phyloP scores from a whole-genome alignment of 53 echinoderm and acorn worm genomes.

The Arbacia lixula region DNA sequence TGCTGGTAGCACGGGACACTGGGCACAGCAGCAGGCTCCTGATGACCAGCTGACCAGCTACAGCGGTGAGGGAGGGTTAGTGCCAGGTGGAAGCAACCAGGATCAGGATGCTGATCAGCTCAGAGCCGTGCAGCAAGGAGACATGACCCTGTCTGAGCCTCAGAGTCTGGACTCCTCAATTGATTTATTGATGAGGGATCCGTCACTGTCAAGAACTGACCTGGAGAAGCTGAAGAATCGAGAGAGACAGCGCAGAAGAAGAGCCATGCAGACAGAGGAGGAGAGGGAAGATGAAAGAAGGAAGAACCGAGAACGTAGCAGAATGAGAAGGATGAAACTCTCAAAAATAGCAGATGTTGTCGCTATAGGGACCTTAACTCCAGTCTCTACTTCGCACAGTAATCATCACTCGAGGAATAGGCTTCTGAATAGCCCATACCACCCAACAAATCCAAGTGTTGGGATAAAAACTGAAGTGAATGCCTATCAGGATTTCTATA shows the following conservation, averaged over 20 bases:
- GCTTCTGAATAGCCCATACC: background rate
- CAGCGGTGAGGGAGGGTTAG: background rate
- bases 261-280: constrained; percentile 41
- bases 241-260: constrained; percentile 25
- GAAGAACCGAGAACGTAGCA: constrained; percentile 42
- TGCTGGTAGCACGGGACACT: constrained; percentile 8
- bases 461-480: constrained; percentile 5
- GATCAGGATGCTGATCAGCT: background rate
- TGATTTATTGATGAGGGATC: background rate
- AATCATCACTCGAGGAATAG: no score
- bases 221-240: constrained; percentile 1
- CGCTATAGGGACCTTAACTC: constrained; percentile 1
- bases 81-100: background rate
- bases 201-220: background rate
- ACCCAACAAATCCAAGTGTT: background rate
- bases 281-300: constrained; percentile 36
- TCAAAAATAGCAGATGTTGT: constrained; percentile 20
- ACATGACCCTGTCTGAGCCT: background rate
- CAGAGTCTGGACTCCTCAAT: background rate
- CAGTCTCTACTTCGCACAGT: no score
- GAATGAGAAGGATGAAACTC: constrained; percentile 29
- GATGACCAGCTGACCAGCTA: background rate
- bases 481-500: background rate
- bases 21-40: background rate
- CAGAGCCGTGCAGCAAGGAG: no score